Conservation (phyloP, 2,797 vertebrate species). For the Rhodeus uyekii region DNA sequence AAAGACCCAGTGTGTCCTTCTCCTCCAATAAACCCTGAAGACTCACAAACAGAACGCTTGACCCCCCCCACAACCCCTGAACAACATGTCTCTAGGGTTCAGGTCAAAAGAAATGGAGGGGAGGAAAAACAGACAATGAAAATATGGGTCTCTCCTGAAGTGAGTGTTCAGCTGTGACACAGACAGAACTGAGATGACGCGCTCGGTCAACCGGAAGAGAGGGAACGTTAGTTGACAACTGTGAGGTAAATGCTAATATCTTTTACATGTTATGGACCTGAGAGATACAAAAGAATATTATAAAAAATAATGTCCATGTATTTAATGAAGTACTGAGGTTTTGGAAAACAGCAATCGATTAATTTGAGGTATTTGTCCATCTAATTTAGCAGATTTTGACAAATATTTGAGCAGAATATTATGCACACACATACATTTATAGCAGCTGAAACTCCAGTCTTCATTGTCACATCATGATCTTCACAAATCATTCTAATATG, state of each 20-base stretch:
- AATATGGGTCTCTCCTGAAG: not conserved
- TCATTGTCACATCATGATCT: not conserved
- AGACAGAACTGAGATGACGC: conserved; percentile 26
- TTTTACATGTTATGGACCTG: not conserved
- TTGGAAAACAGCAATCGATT: not conserved
- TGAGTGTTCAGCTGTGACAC: conserved; percentile 37
- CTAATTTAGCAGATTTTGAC: not conserved
- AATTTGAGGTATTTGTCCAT: not conserved
- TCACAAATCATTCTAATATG: not conserved
- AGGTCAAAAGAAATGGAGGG: conserved; percentile 10
- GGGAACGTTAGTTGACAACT: conserved; percentile 10
- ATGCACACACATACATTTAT: no score
- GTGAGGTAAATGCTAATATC: not conserved
- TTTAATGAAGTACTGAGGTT: not conserved
- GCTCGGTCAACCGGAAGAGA: conserved; percentile 17
- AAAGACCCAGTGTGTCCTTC: not conserved
- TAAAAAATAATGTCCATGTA: not conserved
- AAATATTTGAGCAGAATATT: not conserved
- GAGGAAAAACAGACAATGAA: conserved; percentile 18
- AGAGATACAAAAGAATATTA: not conserved
- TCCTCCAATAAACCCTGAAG: conserved; percentile 48
- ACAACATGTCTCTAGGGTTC: conserved; percentile 29
- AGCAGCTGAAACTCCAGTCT: no score
- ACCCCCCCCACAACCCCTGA: conserved; percentile 26
- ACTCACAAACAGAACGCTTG: conserved; percentile 30